Conservation (phyloP, 2,797 vertebrate species). For the Vipera ursinii region DNA sequence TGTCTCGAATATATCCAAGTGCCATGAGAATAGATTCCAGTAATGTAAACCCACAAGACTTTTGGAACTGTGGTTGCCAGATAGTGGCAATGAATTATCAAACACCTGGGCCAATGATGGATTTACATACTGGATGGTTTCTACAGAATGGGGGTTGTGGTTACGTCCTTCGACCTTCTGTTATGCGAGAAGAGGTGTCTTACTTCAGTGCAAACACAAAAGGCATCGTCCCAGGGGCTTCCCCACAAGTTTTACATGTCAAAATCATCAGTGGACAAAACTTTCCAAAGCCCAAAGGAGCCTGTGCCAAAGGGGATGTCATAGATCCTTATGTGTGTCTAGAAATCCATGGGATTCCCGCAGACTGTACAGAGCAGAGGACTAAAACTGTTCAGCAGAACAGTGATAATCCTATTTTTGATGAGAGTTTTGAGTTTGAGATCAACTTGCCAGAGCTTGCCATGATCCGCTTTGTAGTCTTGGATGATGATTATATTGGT, state of each 20-base stretch:
- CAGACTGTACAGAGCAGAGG: slow-evolving; percentile 92
- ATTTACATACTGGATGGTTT: slow-evolving; percentile 94
- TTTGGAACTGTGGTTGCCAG: slow-evolving; percentile 97
- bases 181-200: slow-evolving; percentile 95
- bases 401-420: slow-evolving; percentile 95
- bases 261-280: slow-evolving; percentile 98
- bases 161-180: slow-evolving; percentile 88
- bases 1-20: slow-evolving; percentile 90
- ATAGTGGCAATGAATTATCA: slow-evolving; percentile 97
- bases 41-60: slow-evolving; percentile 95
- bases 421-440: slow-evolving; percentile 97
- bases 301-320: slow-evolving; percentile 95
- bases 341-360: slow-evolving; percentile 94
- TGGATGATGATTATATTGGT: slow-evolving; percentile 98
- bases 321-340: slow-evolving; percentile 97
- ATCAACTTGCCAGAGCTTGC: slow-evolving; percentile 94
- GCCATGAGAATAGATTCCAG: slow-evolving; percentile 94
- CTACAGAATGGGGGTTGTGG: slow-evolving; percentile 91
- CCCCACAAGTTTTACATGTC: slow-evolving; percentile 88
- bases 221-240: slow-evolving; percentile 93
- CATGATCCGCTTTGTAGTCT: slow-evolving; percentile 91
- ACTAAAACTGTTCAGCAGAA: slow-evolving; percentile 96
- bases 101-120: slow-evolving; percentile 95
- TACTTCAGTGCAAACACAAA: slow-evolving; percentile 97
- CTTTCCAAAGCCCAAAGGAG: slow-evolving; percentile 95